Conservation (phyloP, 2,888 invertebrate genomes). For the Ophion costatus region DNA sequence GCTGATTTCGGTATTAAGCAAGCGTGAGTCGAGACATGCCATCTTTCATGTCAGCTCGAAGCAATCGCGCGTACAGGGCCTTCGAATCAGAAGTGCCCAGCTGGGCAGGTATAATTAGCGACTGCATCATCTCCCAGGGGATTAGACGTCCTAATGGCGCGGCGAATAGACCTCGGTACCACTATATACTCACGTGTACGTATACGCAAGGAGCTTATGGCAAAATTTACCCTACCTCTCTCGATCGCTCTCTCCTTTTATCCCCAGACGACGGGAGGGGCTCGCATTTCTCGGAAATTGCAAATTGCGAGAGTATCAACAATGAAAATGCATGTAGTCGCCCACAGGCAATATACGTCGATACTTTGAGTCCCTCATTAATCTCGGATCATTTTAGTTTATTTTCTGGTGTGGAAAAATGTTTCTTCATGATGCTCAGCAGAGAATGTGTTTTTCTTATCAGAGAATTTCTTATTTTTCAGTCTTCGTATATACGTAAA, state of each 20-base stretch:
- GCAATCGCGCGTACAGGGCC: slow-evolving; percentile 16
- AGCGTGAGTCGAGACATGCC: not conserved
- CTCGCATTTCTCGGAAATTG: slow-evolving; percentile 44
- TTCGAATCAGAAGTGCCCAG: slow-evolving; percentile 36
- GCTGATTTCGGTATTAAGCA: not conserved
- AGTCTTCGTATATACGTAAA: no score
- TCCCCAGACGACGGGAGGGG: slow-evolving; percentile 3
- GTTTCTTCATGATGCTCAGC: no score
- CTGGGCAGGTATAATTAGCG: slow-evolving; percentile 65
- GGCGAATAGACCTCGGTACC: slow-evolving; percentile 49
- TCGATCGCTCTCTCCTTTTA: not conserved
- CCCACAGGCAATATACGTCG: no score
- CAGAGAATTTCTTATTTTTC: no score
- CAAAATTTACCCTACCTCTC: not conserved
- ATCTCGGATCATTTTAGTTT: no score
- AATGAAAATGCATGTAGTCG: not conserved
- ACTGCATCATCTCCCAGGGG: slow-evolving; percentile 62
- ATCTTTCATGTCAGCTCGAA: slow-evolving; percentile 8
- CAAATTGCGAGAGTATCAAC: slow-evolving; percentile 14
- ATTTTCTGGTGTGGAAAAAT: no score
- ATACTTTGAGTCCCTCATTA: no score
- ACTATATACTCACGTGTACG: slow-evolving; percentile 55
- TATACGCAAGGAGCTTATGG: slow-evolving; percentile 30
- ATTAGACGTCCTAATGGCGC: slow-evolving; percentile 64
- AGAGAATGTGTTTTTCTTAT: no score